Evolutionary conservation across 2,113 vertebrate species (phyloP).

Genomic region (Vombatus ursinus): DNA sequence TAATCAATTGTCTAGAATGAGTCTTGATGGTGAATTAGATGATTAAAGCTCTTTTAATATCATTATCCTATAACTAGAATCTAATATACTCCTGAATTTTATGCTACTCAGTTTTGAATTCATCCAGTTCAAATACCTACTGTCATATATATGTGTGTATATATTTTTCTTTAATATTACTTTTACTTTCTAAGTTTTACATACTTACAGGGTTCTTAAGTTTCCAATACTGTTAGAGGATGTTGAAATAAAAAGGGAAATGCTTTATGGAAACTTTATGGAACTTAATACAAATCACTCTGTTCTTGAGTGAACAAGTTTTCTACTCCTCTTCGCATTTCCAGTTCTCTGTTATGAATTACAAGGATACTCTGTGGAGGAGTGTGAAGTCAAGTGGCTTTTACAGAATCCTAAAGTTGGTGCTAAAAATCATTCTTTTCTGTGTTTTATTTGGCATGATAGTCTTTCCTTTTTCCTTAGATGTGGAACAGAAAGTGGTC

Average conservation of each 20-base stretch:
- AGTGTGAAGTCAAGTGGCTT: not conserved
- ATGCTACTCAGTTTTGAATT: not conserved
- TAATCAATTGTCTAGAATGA: not conserved
- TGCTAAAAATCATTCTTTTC: not conserved
- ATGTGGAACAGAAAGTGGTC: not conserved
- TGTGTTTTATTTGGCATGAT: constrained; percentile 3
- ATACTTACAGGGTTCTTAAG: not conserved
- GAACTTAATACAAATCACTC: constrained; percentile 18
- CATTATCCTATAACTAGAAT: not conserved
- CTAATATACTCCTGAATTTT: not conserved
- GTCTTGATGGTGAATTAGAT: not conserved
- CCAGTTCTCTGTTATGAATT: not conserved
- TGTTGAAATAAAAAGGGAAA: constrained; percentile 17
- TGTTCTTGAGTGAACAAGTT: constrained; percentile 1
- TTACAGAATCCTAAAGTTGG: constrained; percentile 13
- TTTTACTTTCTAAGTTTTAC: constrained; percentile 1
- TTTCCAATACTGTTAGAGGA: constrained; percentile 20
- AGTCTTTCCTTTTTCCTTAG: constrained; percentile 15
- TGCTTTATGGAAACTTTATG: not conserved
- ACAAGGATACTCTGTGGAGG: not conserved
- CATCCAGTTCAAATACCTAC: not conserved
- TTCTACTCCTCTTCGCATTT: not conserved
- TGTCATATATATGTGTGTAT: not conserved
- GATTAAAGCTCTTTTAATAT: not conserved
- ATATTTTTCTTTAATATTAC: not conserved